Percentiles rank a stretch among this genome's conserved stretches.
Conservation (phyloP, 2,888 invertebrate genomes). For the Cotesia congregata region DNA sequence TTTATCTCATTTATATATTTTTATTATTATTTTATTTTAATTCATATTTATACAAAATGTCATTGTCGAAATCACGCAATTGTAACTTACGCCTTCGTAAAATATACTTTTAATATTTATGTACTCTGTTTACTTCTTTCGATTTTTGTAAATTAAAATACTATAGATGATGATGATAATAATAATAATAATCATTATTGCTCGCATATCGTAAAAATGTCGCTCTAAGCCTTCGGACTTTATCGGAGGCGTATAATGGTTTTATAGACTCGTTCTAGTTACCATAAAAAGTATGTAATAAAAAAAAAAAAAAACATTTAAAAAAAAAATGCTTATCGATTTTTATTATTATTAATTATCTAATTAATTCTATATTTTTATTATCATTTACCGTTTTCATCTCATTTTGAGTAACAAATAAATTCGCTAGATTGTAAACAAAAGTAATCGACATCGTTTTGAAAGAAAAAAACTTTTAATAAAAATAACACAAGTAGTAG, state of each 20-base stretch:
- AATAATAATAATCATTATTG: background rate
- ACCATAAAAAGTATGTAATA: constrained; percentile 5
- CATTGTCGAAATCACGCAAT: constrained; percentile 5
- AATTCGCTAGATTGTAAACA: background rate
- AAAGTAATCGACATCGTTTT: too few species aligned
- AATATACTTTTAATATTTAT: constrained; percentile 12
- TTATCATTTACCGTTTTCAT: background rate
- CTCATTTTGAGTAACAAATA: background rate
- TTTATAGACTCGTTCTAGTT: constrained; percentile 11
- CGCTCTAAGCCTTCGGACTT: constrained; percentile 17
- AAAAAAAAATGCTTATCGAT: background rate
- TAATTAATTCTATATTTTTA: background rate
- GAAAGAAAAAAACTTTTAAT: too few species aligned
- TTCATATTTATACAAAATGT: background rate
- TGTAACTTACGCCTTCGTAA: constrained; percentile 22
- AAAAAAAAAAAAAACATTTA: background rate
- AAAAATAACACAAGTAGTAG: too few species aligned
- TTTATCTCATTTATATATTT: background rate
- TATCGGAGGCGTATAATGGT: background rate
- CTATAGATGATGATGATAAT: background rate
- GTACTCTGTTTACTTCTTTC: background rate
- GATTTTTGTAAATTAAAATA: constrained; percentile 23
- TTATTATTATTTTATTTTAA: background rate
- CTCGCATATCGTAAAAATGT: constrained; percentile 25
- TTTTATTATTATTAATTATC: background rate